A percentile compares a stretch with the other conserved stretches of the same genome.
phyloP scores from a whole-genome alignment of 2,113 vertebrate species.

The Rhinogobius similis region DNA sequence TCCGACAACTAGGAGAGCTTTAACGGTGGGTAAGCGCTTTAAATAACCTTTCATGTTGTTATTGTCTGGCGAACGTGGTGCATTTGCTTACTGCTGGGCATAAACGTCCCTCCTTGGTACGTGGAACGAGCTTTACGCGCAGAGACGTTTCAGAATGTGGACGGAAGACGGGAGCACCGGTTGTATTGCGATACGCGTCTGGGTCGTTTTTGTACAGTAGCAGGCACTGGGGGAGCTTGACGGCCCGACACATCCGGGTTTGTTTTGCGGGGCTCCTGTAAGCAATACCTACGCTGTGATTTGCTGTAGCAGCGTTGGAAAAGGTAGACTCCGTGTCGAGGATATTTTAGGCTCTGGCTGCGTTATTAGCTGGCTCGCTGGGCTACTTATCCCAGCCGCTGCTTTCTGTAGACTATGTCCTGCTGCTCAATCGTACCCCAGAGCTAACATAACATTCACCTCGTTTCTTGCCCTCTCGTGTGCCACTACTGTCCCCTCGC shows the following conservation, averaged over 20 bases:
- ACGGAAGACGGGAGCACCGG: not conserved
- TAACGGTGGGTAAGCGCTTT: constrained; percentile 46
- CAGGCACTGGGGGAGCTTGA: not conserved
- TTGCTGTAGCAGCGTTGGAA: constrained; percentile 2
- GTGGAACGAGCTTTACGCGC: not conserved
- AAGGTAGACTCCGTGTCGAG: not conserved
- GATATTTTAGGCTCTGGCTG: constrained; percentile 45
- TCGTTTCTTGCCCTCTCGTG: not conserved
- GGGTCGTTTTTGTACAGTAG: not conserved
- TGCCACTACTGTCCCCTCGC: not conserved
- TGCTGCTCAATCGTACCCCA: not conserved
- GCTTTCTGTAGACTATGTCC: not conserved
- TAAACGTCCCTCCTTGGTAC: not conserved
- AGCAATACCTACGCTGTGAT: not conserved
- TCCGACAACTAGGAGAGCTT: constrained; percentile 11
- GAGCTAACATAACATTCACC: not conserved
- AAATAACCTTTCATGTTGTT: not conserved
- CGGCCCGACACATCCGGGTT: constrained; percentile 18
- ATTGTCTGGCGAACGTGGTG: no score
- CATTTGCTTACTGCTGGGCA: not conserved
- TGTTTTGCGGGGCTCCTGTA: constrained; percentile 2
- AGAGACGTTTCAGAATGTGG: not conserved
- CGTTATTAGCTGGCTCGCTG: constrained; percentile 51
- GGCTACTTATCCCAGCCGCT: constrained; percentile 35
- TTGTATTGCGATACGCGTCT: not conserved